Base-by-base conservation (phyloP, 2,888 invertebrate genomes). In the Microdon myrmicae region DNA sequence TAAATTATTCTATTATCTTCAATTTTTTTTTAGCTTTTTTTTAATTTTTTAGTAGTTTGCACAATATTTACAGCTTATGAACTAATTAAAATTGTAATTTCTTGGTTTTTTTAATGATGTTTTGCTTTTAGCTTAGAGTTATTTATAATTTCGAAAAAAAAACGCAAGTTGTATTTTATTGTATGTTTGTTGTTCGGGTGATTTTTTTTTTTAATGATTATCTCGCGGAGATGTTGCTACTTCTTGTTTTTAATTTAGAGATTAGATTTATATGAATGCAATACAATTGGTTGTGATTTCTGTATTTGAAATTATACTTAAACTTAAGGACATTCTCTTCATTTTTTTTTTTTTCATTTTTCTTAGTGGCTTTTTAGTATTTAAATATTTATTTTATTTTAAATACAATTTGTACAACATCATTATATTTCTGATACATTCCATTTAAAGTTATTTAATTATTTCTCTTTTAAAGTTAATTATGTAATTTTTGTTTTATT, bases 401-500 rank as follows among this genome's bases (percentile, higher is more conserved):
- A 64, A 64, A 64, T 64, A 64, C 64, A 64, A 64, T 64, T 64
- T 64, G 64, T 64, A 64, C 64, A 64, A 66, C 58, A 59, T n/a
- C n/a, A n/a, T n/a, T n/a, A n/a, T n/a, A n/a, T n/a, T n/a, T n/a
- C n/a, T n/a, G n/a, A n/a, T n/a, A n/a, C n/a, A n/a, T n/a, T n/a
- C n/a, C n/a, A n/a, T 66, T 58, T 51, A 48, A 59, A 58, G 53
- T 66, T 59, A 8, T 5, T 22, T 22, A 6, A 22, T 22, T 22
- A 8, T 22, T 22, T 22, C 22, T 6, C 22, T 22, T 22, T 22
- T 22, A 6, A 8, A 22, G 5, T 8, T 23, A 4, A 13, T 28
- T 34, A 13, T 34, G 39, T 41, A 20, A 29, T 35, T 16, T 14
- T 20, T 16, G 3, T 25, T 38, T 29, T 66, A 67, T 61, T 47